Percentiles rank a stretch among this genome's conserved stretches.
Evolutionary conservation across 2,113 vertebrate species (phyloP).

Genomic region (Cyanoramphus novaezelandiae): DNA sequence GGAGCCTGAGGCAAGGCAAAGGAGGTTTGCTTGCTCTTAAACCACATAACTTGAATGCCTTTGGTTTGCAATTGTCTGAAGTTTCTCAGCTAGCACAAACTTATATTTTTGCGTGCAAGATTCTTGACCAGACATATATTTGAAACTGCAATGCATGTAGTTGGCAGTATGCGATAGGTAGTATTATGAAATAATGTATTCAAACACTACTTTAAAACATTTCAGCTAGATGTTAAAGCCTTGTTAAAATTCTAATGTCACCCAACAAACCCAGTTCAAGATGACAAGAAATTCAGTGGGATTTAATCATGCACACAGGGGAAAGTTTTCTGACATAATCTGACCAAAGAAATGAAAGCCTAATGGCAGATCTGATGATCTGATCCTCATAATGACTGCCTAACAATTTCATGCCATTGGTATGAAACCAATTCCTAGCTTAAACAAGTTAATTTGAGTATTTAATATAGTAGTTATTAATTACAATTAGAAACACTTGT

Average conservation of each 20-base stretch:
- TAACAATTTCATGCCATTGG: neutral
- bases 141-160: neutral
- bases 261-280: neutral
- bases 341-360: neutral
- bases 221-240: neutral
- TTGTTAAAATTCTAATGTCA: neutral
- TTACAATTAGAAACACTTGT: conserved; percentile 63
- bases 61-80: neutral
- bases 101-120: neutral
- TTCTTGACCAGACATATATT: neutral
- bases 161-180: neutral
- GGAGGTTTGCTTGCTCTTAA: neutral
- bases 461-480: conserved; percentile 45
- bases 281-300: neutral
- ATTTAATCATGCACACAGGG: neutral
- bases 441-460: conserved; percentile 20
- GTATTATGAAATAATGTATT: neutral
- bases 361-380: neutral
- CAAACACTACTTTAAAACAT: neutral
- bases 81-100: neutral
- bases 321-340: neutral
- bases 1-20: neutral
- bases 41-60: neutral
- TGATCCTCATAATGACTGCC: neutral
- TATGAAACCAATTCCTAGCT: neutral